Percentiles rank a stretch among this genome's conserved stretches.
These are phyloP conservation scores for Odiellus spinosus DNA, from an alignment of 2,888 invertebrate genomes.

Conservation along the genomic window DNA sequence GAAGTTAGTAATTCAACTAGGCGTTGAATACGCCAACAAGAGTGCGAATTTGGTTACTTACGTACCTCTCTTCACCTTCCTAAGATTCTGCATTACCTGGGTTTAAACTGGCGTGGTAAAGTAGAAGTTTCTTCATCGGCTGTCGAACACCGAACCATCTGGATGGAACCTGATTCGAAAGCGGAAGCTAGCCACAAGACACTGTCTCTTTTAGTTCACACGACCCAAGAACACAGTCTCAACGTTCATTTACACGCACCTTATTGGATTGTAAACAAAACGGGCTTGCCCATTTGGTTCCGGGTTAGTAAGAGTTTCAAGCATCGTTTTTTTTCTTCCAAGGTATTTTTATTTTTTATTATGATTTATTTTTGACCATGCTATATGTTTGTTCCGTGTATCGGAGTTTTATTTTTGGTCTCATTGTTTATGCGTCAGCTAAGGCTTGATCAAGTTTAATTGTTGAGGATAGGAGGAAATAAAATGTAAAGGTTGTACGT, in stretches of 20 bases:
- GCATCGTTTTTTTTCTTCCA: no score
- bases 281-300: slow-evolving; percentile 79
- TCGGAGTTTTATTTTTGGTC: no score
- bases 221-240: slow-evolving; percentile 42
- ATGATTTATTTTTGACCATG: no score
- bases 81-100: slow-evolving; percentile 45
- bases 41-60: no score
- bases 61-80: no score
- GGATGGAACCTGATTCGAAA: slow-evolving; percentile 48
- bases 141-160: slow-evolving; percentile 42
- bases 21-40: no score
- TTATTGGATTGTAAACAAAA: slow-evolving; percentile 91
- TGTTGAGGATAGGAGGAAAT: no score
- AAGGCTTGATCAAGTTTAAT: no score
- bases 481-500: no score
- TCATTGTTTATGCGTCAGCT: no score
- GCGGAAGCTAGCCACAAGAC: slow-evolving; percentile 45
- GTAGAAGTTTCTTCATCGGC: slow-evolving; percentile 48
- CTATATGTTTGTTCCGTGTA: no score
- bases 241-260: slow-evolving; percentile 58
- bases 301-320: slow-evolving; percentile 39
- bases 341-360: no score
- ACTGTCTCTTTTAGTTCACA: slow-evolving; percentile 48
- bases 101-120: slow-evolving; percentile 50
- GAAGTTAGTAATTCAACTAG: slow-evolving; percentile 25